These are phyloP conservation scores for Zosterops borbonicus DNA, from an alignment of 2,113 vertebrate genomes.

Conservation along the genomic window DNA sequence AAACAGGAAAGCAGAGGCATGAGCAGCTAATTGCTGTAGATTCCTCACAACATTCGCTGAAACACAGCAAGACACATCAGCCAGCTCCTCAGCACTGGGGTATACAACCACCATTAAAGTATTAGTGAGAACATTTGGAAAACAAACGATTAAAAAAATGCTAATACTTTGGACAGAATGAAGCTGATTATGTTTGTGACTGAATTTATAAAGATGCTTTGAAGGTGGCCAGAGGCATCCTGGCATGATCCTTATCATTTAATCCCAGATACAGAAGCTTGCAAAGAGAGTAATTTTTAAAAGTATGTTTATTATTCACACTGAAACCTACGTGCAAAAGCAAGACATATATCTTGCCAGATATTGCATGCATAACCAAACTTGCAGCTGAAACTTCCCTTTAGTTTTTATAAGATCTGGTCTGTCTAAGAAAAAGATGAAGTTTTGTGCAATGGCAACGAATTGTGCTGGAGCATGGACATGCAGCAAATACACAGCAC, in stretches of 20 bases:
- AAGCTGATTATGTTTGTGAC: neutral
- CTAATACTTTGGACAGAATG: neutral
- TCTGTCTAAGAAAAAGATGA: neutral
- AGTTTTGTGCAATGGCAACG: neutral
- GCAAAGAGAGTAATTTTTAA: neutral
- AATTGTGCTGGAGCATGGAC: neutral
- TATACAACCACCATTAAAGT: constrained; percentile 43
- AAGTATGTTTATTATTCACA: neutral
- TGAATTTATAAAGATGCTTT: constrained; percentile 28
- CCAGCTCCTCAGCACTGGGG: neutral
- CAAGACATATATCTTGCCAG: neutral
- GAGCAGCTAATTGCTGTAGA: constrained; percentile 70
- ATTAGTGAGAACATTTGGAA: neutral
- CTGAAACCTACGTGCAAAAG: neutral
- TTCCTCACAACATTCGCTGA: constrained; percentile 51
- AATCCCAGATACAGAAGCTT: neutral
- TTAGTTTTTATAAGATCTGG: neutral
- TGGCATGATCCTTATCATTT: neutral
- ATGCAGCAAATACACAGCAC: neutral
- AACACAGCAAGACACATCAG: constrained; percentile 62
- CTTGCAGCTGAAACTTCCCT: neutral
- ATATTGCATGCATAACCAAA: neutral
- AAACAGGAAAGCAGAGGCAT: constrained; percentile 72
- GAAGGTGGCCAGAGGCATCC: constrained; percentile 8
- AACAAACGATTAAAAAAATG: neutral